phyloP scores from a whole-genome alignment of 2,113 vertebrate species.

The Rhipidura dahli region DNA sequence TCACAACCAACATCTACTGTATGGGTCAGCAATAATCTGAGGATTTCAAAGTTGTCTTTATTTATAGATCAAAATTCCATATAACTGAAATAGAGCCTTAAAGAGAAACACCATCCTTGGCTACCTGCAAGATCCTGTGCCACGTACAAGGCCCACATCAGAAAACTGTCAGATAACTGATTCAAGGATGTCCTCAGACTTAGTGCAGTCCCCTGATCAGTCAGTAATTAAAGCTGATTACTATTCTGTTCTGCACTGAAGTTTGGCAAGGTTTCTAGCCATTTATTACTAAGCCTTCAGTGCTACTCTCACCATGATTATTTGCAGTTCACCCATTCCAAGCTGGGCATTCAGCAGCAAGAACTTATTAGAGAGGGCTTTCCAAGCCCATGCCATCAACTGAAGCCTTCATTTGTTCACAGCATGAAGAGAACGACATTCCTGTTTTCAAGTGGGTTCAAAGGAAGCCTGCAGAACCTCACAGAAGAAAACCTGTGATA shows the following conservation, averaged over 20 bases:
- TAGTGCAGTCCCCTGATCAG: neutral
- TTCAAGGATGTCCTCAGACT: neutral
- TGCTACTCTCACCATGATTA: neutral
- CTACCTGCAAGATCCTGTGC: neutral
- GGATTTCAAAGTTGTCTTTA: neutral
- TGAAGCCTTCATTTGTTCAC: neutral
- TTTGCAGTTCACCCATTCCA: neutral
- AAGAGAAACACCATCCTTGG: neutral
- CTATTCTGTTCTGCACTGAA: neutral
- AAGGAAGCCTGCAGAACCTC: neutral
- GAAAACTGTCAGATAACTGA: neutral
- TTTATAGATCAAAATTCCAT: neutral
- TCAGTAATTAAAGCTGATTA: neutral
- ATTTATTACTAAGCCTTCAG: neutral
- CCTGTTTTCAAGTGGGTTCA: neutral
- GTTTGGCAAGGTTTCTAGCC: neutral
- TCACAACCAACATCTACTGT: neutral
- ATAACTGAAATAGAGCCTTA: neutral
- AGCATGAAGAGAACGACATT: neutral
- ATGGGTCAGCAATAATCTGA: neutral
- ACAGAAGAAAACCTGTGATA: neutral
- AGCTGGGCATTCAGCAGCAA: neutral
- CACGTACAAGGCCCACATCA: neutral
- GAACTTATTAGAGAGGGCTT: neutral
- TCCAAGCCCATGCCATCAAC: neutral